Base-by-base conservation (phyloP, 2,888 invertebrate species). In the Caenorhabditis sulstoni region DNA sequence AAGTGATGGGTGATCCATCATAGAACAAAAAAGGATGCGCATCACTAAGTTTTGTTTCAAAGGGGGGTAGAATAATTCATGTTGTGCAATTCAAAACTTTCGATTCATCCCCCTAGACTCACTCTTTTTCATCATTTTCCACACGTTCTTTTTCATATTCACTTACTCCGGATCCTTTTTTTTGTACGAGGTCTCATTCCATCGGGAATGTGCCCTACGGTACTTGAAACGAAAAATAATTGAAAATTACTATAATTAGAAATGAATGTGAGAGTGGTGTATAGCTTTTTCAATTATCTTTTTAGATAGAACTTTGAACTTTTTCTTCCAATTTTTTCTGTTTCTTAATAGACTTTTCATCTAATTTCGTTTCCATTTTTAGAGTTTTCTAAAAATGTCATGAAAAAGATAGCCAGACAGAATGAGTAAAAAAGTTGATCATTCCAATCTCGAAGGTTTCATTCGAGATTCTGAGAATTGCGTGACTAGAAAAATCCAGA, bases 61-160 rank as follows among this genome's bases (percentile, higher is more conserved):
- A 23, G 44, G 35, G 3, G 14, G 16, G 35, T 52, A 44, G 61
- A 61, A 61, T 70, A 70, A 70, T 70, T 70, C 47, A 70, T 59
- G 59, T 44, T 52, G 18, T 59, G 44, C 70, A 55, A 61, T 58
- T 61, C 11, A 22, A 55, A 55, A 55, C 53, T 47, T 45, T 70
- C 61, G 45, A 53, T 70, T 61, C 68, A 70, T 47, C 16, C 29
- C 7, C n/a, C n/a, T n/a, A n/a, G n/a, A n/a, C n/a, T 23, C 41
- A 41, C 29, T 35, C 16, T 44, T 50, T 50, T 52, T 45, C 59
- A 35, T 45, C 41, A 52, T 52, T 68, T 18, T 50, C 52, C 41
- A 41, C 41, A 44, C 59, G 59, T 52, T 52, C 47, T 20, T 37
- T 58, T 47, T 55, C 47, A 47, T 39, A 39, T 37, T 9, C 57